Evolutionary conservation across 2,797 vertebrate genomes (phyloP).

Genomic region (Lates japonicus): DNA sequence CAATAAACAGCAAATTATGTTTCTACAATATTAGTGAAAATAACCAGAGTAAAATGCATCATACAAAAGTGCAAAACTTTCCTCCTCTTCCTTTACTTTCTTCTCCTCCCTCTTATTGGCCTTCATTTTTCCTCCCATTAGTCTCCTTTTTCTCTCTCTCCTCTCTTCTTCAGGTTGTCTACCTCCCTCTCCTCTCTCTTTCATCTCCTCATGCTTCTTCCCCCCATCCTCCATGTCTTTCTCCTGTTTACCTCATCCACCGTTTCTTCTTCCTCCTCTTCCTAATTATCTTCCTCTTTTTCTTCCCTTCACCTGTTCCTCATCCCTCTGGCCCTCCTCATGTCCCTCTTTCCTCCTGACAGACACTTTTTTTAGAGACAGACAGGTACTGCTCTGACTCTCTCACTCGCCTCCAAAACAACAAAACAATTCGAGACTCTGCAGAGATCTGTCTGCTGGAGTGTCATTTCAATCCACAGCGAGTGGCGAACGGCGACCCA

Average conservation of each 20-base stretch:
- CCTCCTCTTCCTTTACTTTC: not conserved
- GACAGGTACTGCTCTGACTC: conserved; percentile 20
- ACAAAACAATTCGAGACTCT: conserved; percentile 38
- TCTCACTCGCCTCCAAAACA: conserved; percentile 12
- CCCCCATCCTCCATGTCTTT: not conserved
- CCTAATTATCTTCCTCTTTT: not conserved
- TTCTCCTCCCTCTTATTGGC: not conserved
- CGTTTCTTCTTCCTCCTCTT: not conserved
- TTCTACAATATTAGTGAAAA: not conserved
- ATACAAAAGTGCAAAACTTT: not conserved
- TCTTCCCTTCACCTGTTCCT: not conserved
- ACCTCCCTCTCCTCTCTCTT: not conserved
- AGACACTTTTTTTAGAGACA: conserved; percentile 28
- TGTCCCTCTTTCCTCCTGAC: not conserved
- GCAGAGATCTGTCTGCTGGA: conserved; percentile 26
- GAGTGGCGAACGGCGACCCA: conserved; percentile 26
- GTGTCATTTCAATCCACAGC: conserved; percentile 55
- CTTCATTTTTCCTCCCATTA: not conserved
- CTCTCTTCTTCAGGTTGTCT: not conserved
- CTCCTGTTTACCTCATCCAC: not conserved
- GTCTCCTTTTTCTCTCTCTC: too few species aligned
- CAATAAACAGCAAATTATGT: not conserved
- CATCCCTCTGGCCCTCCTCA: not conserved
- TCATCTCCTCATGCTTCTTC: too few species aligned
- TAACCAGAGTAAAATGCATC: not conserved